Conservation (phyloP, 2,888 invertebrate genomes). For the Dichetophora obliterata region DNA sequence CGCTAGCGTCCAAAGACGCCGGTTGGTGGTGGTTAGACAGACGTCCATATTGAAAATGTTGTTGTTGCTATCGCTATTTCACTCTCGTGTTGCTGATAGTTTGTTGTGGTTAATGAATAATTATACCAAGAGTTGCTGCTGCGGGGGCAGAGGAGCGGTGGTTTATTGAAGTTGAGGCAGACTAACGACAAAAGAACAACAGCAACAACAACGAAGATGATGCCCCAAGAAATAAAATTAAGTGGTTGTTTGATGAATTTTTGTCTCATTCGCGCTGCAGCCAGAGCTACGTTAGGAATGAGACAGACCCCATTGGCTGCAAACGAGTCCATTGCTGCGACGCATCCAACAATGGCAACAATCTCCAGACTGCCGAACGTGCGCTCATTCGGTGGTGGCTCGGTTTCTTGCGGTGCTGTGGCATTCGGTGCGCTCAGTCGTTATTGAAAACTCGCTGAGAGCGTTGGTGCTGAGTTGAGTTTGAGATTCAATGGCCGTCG, state of each 20-base stretch:
- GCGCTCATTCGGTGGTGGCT: constrained; percentile 44
- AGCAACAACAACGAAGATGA: not conserved
- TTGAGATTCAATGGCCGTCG: constrained; percentile 52
- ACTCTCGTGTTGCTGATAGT: constrained; percentile 22
- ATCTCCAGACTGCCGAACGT: constrained; percentile 53
- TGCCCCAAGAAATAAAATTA: constrained; percentile 52
- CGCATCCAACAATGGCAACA: constrained; percentile 63
- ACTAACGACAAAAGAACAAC: constrained; percentile 9
- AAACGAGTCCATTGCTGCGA: constrained; percentile 31
- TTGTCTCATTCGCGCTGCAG: constrained; percentile 58
- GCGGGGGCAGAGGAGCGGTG: not conserved
- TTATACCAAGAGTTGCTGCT: constrained; percentile 32
- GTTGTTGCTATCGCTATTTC: constrained; percentile 29
- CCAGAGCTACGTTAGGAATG: constrained; percentile 35
- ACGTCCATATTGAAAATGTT: constrained; percentile 58
- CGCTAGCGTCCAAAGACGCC: no score
- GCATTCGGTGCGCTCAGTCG: constrained; percentile 63
- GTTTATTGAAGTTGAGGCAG: not conserved
- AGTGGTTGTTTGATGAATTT: constrained; percentile 63
- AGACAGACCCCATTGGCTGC: constrained; percentile 39
- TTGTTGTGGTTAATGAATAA: constrained; percentile 46
- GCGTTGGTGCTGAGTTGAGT: constrained; percentile 48
- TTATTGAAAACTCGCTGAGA: constrained; percentile 67
- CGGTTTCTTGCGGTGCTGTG: constrained; percentile 62
- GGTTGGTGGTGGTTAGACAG: constrained; percentile 33